phyloP scores from a whole-genome alignment of 2,888 invertebrate species.

The Microdon myrmicae region DNA sequence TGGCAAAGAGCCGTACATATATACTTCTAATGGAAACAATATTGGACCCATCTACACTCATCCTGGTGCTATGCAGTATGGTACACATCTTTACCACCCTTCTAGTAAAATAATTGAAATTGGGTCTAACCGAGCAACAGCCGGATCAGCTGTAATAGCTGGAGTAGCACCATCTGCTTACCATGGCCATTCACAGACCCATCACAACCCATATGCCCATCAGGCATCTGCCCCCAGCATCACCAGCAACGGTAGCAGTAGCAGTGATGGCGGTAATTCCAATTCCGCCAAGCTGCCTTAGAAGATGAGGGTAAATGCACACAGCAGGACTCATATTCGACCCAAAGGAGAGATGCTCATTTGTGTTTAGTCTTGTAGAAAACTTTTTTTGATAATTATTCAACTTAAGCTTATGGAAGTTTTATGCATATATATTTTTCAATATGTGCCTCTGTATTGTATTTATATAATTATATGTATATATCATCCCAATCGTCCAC shows the following conservation, averaged over 20 bases:
- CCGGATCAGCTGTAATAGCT: constrained; percentile 32
- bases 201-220: too few species aligned
- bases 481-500: background rate
- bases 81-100: constrained; percentile 62
- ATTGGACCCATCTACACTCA: constrained; percentile 58
- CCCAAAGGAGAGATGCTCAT: constrained; percentile 14
- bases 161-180: constrained; percentile 26
- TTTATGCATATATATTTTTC: constrained; percentile 5
- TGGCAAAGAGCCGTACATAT: constrained; percentile 32
- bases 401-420: constrained; percentile 25
- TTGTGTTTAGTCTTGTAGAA: constrained; percentile 32
- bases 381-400: constrained; percentile 44
- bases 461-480: too few species aligned
- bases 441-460: too few species aligned
- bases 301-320: background rate
- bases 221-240: constrained; percentile 20
- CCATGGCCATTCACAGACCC: too few species aligned
- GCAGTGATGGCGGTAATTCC: constrained; percentile 8
- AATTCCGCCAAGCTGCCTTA: constrained; percentile 26
- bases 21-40: constrained; percentile 27
- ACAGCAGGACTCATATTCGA: background rate
- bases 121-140: constrained; percentile 35
- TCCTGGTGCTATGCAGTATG: constrained; percentile 61
- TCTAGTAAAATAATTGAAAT: constrained; percentile 44
- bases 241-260: too few species aligned